Conservation (phyloP, 2,113 vertebrate species). For the Otus sunia region DNA sequence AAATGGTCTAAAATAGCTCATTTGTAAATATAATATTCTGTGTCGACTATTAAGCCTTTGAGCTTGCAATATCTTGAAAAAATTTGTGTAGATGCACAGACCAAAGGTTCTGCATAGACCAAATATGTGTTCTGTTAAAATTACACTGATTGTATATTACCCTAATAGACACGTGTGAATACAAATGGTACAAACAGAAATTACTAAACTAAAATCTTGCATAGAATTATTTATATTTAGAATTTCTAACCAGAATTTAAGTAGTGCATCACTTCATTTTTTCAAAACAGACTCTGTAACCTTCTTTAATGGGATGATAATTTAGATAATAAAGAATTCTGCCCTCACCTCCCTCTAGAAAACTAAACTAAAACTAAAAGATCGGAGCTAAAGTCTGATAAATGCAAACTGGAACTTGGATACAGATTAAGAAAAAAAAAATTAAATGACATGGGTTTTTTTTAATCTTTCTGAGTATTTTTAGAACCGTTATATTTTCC, state of each 20-base stretch:
- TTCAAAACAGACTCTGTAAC: neutral
- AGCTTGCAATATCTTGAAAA: neutral
- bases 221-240: neutral
- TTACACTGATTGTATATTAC: neutral
- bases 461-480: neutral
- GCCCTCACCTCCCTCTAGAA: neutral
- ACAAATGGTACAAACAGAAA: neutral
- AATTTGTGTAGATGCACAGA: too few species aligned
- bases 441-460: neutral
- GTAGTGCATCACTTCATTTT: neutral
- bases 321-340: neutral
- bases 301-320: neutral
- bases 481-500: neutral
- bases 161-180: accelerated
- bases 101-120: neutral
- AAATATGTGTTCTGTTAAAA: neutral
- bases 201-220: neutral
- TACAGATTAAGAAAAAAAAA: neutral
- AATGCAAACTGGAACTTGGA: neutral
- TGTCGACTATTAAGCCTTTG: neutral
- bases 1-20: neutral
- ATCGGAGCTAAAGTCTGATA: neutral
- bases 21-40: neutral
- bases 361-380: neutral
- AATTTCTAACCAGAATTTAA: neutral